These are phyloP conservation scores for Galaxea fascicularis DNA, from an alignment of 92 coral and sea anemone species.

Conservation along the genomic window DNA sequence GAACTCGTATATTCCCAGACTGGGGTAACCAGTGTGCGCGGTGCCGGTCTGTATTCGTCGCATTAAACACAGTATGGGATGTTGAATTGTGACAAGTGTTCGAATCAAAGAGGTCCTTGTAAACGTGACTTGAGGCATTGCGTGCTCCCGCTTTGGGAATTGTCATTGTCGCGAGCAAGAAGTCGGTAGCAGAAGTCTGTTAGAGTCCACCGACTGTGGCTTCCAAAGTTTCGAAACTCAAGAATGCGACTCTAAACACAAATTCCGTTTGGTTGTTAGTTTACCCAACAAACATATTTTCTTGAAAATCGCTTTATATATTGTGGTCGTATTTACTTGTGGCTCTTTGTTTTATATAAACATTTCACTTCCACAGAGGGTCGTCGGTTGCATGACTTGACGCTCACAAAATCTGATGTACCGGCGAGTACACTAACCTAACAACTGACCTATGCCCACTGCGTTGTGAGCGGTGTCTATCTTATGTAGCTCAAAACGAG, in stretches of 20 bases:
- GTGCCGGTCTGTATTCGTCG: constrained; percentile 1
- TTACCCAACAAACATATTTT: constrained; percentile 54
- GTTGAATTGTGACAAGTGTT: constrained; percentile 36
- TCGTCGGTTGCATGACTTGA: constrained; percentile 24
- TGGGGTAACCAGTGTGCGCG: neutral
- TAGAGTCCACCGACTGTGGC: neutral
- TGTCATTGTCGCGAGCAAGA: constrained; percentile 21
- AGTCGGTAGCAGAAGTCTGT: constrained; percentile 11
- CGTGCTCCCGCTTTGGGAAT: constrained; percentile 56
- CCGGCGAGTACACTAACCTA: constrained; percentile 13
- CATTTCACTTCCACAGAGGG: constrained; percentile 59
- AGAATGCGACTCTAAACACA: constrained; percentile 22
- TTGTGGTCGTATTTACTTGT: constrained; percentile 53
- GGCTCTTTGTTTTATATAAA: constrained; percentile 56
- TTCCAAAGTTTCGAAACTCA: constrained; percentile 18
- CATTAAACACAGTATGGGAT: constrained; percentile 2
- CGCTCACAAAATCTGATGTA: constrained; percentile 16
- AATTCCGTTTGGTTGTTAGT: constrained; percentile 30
- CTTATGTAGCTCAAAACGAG: neutral
- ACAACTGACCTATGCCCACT: neutral
- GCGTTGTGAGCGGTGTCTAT: neutral
- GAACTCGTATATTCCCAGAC: constrained; percentile 1
- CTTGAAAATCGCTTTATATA: constrained; percentile 52
- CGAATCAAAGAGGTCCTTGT: constrained; percentile 34
- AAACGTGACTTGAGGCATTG: constrained; percentile 52